Base-by-base conservation (phyloP, 2,113 vertebrate genomes). In the Desmodus rotundus region DNA sequence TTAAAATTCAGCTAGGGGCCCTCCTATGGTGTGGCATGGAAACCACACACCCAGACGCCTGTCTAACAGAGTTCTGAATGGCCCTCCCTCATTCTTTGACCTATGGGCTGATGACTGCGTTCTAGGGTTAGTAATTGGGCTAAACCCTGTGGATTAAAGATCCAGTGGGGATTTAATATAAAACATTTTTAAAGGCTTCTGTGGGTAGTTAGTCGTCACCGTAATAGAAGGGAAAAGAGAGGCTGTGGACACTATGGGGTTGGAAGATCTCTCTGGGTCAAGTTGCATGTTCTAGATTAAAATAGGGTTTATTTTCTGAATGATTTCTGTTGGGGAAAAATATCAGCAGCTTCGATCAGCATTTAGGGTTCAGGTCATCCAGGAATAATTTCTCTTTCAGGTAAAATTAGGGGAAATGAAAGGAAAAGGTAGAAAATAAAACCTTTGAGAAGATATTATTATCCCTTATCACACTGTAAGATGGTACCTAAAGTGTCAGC, bases 1-100 rank as follows among this genome's bases (percentile, higher is more conserved):
- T 98, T 98, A 98, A 98, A 68, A 98, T 98, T 98, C 97, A 96
- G 92, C 96, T 90, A 98, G 97, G 97, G 97, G 98, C 97, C 98
- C 98, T 97, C 97, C 98, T 89, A 97, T 91, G 93, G 96, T 89
- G 98, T 98, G 96, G 98, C 96, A 96, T 89, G 94, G 87, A 95
- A 98, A 97, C 97, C 87, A 89, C 95, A 97, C 97, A 96, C 96
- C 96, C 97, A 95, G 94, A 67, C 41, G 94, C 65, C 13, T 0
- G 5, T 93, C 70, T 74, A 93, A 74, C 26, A 11, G 82, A 26
- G 52, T 81, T 97, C 90, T 95, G 87, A 94, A 83, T 91, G 96
- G 84, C 92, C 47, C 94, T 97, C 89, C 54, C 89, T 95, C 67
- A 50, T 67, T 94, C 90, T 97, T 95, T 96, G 80, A 97, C 91